Base-by-base conservation (phyloP, 2,888 invertebrate species). In the Acanthosepion esculentum region DNA sequence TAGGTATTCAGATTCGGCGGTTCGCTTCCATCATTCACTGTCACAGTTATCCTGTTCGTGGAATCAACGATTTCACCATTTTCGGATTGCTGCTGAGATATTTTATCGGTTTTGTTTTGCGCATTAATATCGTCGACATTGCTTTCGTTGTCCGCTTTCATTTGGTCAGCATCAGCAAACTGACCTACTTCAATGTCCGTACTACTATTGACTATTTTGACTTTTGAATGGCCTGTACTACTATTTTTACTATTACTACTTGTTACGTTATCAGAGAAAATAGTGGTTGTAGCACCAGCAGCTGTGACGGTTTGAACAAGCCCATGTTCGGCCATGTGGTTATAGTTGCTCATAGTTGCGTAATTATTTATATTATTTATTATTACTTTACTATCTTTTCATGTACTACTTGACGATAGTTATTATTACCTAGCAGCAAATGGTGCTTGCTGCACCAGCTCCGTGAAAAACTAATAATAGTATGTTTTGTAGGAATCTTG, bases 291-390 rank as follows among this genome's bases (percentile, higher is more conserved):
- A 53, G 48, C 50, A 26, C n/a, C 29, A n/a, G 50, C 41, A 92
- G 26, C 23, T 18, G 48, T 92, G 50, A 48, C 50, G 48, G n/a
- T 93, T 26, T 93, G 53, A 78, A 33, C 93, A 50, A 93, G 93
- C 53, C 53, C 93, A 29, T 78, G 53, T 93, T 93, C 93, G 48
- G 93, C 93, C 93, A 93, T 93, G 93, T 29, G 93, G 48, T 92
- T 78, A 92, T 29, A 50, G 92, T 93, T 53, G 26, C 93, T 53
- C 93, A 93, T 93, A 23, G 12, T 50, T 48, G 10, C n/a, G n/a
- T n/a, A 23, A 10, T 41, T 78, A n/a, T 8, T 78, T n/a, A 33
- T 78, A 78, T n/a, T 78, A 78, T 78, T n/a, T 78, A 78, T 78
- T n/a, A 78, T 78, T n/a, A 78, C 23, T 23, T 20, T 78, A n/a